phyloP scores from a whole-genome alignment of 2,888 invertebrate genomes.

The Synanthedon myopaeformis region DNA sequence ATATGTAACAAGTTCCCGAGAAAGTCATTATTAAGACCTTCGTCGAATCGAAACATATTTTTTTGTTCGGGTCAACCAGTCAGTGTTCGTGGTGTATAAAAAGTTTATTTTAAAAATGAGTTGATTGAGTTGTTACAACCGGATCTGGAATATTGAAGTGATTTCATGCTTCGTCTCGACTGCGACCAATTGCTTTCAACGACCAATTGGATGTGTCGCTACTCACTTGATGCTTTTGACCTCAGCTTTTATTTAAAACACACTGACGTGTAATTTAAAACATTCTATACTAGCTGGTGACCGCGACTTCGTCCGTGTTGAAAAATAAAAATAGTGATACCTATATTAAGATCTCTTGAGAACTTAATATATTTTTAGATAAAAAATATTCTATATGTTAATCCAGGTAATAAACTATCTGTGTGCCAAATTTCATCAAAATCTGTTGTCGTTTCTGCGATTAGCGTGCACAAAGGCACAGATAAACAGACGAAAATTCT shows the following conservation, averaged over 20 bases:
- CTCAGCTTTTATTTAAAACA: not conserved
- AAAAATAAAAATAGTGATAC: too few relatives aligned
- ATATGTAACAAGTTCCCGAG: slow-evolving; percentile 40
- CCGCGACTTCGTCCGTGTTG: too few relatives aligned
- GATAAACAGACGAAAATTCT: too few relatives aligned
- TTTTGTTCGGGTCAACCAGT: slow-evolving; percentile 25
- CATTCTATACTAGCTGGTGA: too few relatives aligned
- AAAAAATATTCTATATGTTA: too few relatives aligned
- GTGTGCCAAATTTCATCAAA: too few relatives aligned
- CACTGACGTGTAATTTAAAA: too few relatives aligned
- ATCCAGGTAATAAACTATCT: too few relatives aligned
- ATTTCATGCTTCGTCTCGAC: slow-evolving; percentile 19
- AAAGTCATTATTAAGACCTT: slow-evolving; percentile 57
- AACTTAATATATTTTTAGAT: too few relatives aligned
- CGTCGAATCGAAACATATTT: slow-evolving; percentile 36
- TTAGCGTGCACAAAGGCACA: too few relatives aligned
- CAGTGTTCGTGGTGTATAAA: slow-evolving; percentile 37
- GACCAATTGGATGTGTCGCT: slow-evolving; percentile 16
- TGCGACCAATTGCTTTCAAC: slow-evolving; percentile 23
- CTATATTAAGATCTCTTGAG: too few relatives aligned
- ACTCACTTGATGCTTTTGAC: slow-evolving; percentile 1
- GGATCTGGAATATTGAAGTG: slow-evolving; percentile 20
- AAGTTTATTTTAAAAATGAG: slow-evolving; percentile 56
- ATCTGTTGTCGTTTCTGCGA: too few relatives aligned
- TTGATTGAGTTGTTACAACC: slow-evolving; percentile 63